Conservation (phyloP, 2,113 vertebrate species). For the Sceloporus tristichus region DNA sequence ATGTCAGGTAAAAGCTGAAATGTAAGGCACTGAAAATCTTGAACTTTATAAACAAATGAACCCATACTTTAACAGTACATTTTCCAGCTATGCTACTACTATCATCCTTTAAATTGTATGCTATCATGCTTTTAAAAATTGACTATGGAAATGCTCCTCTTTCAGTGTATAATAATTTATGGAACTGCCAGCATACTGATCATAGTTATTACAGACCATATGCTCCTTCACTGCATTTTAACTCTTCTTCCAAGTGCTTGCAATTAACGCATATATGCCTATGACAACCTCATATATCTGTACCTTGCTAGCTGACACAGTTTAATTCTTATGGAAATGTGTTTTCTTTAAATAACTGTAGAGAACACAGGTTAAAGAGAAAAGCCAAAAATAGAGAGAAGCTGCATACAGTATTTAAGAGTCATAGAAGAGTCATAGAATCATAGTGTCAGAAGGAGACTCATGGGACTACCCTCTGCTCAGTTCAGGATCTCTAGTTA, state of each 20-base stretch:
- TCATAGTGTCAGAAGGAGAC: no score
- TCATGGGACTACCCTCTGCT: no score
- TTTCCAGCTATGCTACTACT: slow-evolving; percentile 23
- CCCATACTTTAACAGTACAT: neutral
- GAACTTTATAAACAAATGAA: neutral
- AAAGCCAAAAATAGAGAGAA: neutral
- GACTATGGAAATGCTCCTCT: slow-evolving; percentile 24
- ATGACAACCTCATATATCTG: slow-evolving; percentile 39
- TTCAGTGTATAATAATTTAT: slow-evolving; percentile 45
- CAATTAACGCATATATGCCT: slow-evolving; percentile 25
- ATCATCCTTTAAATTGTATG: slow-evolving; percentile 30
- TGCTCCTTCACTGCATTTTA: slow-evolving; percentile 48
- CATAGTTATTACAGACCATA: slow-evolving; percentile 57
- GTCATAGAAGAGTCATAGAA: no score
- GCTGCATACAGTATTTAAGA: neutral
- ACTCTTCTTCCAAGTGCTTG: slow-evolving; percentile 15
- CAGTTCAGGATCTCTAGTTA: no score
- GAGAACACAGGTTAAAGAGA: no score
- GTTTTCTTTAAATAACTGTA: neutral
- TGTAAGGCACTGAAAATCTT: neutral
- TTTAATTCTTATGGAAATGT: slow-evolving; percentile 35
- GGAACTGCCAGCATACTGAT: slow-evolving; percentile 40
- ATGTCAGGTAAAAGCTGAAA: neutral
- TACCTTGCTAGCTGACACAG: slow-evolving; percentile 41
- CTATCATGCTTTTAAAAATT: neutral